Evolutionary conservation across 1,140 invertebrate genomes (phyloP).

Genomic region (Diachasmimorpha longicaudata): DNA sequence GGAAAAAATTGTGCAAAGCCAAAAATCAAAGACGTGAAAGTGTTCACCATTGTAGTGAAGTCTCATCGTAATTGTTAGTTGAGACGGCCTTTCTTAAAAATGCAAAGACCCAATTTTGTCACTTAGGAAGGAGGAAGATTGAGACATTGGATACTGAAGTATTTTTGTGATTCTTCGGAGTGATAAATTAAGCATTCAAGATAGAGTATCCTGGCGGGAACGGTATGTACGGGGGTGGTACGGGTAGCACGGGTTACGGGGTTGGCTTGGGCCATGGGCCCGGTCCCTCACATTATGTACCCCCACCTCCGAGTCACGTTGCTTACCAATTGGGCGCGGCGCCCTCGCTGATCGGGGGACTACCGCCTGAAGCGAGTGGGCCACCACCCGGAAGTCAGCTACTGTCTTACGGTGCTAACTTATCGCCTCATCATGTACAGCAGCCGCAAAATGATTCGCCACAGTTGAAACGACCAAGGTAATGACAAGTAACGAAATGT

Average conservation of each 20-base stretch:
- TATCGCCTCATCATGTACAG: constrained; percentile 56
- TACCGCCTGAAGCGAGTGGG: constrained; percentile 22
- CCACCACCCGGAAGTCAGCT: constrained; percentile 47
- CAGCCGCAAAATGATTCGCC: constrained; percentile 58
- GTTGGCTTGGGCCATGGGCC: constrained; percentile 50
- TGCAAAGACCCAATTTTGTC: not conserved
- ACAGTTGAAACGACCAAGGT: constrained; percentile 64
- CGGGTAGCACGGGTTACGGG: constrained; percentile 53
- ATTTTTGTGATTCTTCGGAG: not conserved
- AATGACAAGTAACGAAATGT: constrained; percentile 20
- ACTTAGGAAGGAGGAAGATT: no score
- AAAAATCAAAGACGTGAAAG: not conserved
- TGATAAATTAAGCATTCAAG: constrained; percentile 39
- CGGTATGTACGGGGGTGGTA: constrained; percentile 63
- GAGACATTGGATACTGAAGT: not conserved
- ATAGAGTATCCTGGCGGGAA: constrained; percentile 58
- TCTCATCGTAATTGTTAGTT: not conserved
- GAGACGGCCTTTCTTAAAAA: not conserved
- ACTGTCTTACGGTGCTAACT: constrained; percentile 54
- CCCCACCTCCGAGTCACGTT: constrained; percentile 57
- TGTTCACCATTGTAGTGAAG: not conserved
- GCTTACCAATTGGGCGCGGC: constrained; percentile 54
- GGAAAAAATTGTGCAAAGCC: not conserved
- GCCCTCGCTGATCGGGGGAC: constrained; percentile 45
- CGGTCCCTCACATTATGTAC: constrained; percentile 63